Evolutionary conservation across 2,888 invertebrate genomes (phyloP).

Genomic region (Drosophila macrospina): DNA sequence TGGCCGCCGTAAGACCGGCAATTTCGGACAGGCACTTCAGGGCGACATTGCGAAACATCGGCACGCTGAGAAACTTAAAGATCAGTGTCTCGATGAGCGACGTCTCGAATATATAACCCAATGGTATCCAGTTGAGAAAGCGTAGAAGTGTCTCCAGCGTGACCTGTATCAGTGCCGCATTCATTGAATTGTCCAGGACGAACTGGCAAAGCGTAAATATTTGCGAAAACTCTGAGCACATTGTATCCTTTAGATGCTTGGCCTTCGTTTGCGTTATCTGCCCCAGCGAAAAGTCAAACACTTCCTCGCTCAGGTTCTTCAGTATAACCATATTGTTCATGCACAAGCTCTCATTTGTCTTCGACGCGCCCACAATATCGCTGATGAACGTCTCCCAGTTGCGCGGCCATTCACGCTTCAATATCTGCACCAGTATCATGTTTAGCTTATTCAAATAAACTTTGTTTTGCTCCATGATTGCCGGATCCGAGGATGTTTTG

Average conservation of each 20-base stretch:
- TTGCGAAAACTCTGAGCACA: slow-evolving; percentile 99
- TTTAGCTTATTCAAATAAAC: slow-evolving; percentile 99
- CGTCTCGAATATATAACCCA: slow-evolving; percentile 99
- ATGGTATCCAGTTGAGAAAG: slow-evolving; percentile 99
- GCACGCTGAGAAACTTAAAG: slow-evolving; percentile 98
- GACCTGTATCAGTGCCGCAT: slow-evolving; percentile 97
- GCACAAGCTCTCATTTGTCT: slow-evolving; percentile 99
- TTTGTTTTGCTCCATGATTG: slow-evolving; percentile 95
- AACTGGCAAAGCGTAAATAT: slow-evolving; percentile 99
- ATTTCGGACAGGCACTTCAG: slow-evolving; percentile 99
- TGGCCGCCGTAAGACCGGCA: slow-evolving; percentile 94
- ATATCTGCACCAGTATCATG: slow-evolving; percentile 99
- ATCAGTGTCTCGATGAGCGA: slow-evolving; percentile 97
- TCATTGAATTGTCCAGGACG: slow-evolving; percentile 99
- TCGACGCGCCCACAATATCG: slow-evolving; percentile 99
- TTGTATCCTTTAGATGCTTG: slow-evolving; percentile 99
- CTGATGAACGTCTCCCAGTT: slow-evolving; percentile 99
- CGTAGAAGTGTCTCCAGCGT: slow-evolving; percentile 98
- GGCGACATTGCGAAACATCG: slow-evolving; percentile 98
- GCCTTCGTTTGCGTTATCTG: slow-evolving; percentile 99
- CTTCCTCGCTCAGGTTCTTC: slow-evolving; percentile 98
- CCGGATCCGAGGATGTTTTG: slow-evolving; percentile 97
- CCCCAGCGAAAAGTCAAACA: slow-evolving; percentile 99
- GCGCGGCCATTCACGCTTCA: slow-evolving; percentile 99
- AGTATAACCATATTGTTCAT: slow-evolving; percentile 99